These are phyloP conservation scores for Enteromius afrohamiltoni DNA, from an alignment of 2,797 vertebrate species.

Conservation along the genomic window DNA sequence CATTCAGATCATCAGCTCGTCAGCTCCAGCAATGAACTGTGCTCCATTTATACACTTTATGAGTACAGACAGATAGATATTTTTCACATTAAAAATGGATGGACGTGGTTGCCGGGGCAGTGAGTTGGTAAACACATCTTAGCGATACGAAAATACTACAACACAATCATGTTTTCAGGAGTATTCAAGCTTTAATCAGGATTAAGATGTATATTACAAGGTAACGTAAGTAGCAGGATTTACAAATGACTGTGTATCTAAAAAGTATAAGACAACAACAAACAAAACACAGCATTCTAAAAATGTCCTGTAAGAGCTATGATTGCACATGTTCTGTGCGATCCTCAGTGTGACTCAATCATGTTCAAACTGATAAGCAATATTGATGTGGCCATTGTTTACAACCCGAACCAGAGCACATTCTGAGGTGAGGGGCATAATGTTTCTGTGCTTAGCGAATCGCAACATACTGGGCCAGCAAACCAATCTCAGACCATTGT, in stretches of 20 bases:
- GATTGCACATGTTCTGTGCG: neutral
- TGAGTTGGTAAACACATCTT: too few species aligned
- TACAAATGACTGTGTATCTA: neutral
- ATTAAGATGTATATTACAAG: neutral
- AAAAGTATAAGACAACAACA: neutral
- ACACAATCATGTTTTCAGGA: too few species aligned
- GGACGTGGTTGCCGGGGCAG: too few species aligned
- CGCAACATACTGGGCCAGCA: neutral
- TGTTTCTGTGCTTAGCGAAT: neutral
- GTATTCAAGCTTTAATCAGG: neutral
- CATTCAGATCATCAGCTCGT: neutral
- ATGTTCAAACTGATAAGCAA: neutral
- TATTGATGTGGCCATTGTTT: neutral
- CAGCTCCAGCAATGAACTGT: neutral
- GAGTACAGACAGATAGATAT: neutral
- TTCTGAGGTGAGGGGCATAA: neutral
- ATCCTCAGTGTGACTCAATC: neutral
- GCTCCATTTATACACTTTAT: neutral
- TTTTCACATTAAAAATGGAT: too few species aligned
- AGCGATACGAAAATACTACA: too few species aligned
- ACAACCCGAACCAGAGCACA: neutral
- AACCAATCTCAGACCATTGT: neutral
- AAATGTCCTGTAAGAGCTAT: neutral
- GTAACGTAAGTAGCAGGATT: neutral
- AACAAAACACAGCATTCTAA: neutral